phyloP scores from a whole-genome alignment of 2,888 invertebrate genomes.

The Agonum fuliginosum region DNA sequence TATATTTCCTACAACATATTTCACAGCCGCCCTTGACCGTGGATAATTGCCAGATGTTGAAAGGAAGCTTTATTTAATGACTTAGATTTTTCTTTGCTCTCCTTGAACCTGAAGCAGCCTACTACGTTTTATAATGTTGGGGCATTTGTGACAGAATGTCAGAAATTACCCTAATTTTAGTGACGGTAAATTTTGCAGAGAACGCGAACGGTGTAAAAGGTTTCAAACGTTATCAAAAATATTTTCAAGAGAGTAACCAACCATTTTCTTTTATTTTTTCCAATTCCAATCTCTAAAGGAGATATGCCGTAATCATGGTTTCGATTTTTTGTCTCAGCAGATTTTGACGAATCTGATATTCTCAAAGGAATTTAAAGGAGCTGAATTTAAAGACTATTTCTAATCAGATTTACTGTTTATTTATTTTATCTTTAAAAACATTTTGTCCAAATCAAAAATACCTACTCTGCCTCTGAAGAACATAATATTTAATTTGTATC shows the following conservation, averaged over 20 bases:
- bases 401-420: neutral
- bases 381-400: neutral
- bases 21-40: slow-evolving; percentile 47
- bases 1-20: slow-evolving; percentile 43
- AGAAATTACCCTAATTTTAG: slow-evolving; percentile 26
- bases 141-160: slow-evolving; percentile 8
- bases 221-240: slow-evolving; percentile 1
- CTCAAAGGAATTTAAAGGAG: neutral
- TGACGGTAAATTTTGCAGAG: neutral
- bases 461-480: no score
- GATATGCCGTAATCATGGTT: neutral
- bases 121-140: neutral
- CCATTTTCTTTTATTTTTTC: neutral
- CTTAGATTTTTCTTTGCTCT: slow-evolving; percentile 36
- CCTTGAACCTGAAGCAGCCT: slow-evolving; percentile 3
- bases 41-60: slow-evolving; percentile 54
- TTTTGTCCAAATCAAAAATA: no score
- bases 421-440: no score
- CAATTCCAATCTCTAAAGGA: neutral
- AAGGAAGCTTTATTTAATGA: slow-evolving; percentile 47
- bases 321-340: neutral
- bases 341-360: neutral
- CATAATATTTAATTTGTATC: no score
- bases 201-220: neutral
- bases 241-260: neutral